A percentile compares a stretch with the other conserved stretches of the same genome.
Evolutionary conservation across 2,888 invertebrate species (phyloP).

Genomic region (Tromatobia lineatoria): DNA sequence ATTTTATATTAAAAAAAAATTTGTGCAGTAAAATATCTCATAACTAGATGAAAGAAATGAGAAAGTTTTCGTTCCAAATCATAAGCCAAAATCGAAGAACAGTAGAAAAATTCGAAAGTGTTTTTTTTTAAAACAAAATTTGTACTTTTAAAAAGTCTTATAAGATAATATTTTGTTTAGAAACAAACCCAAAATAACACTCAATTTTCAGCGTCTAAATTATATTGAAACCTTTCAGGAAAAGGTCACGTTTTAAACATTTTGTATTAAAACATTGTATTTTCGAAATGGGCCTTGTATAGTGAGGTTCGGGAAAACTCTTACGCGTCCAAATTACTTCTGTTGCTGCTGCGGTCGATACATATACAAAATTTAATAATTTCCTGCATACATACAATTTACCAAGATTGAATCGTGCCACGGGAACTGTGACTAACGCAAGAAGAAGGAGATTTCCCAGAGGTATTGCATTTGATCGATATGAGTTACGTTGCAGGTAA

Average conservation of each 20-base stretch:
- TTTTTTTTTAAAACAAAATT: too few species aligned
- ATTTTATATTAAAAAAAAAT: too few species aligned
- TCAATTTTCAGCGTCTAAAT: too few species aligned
- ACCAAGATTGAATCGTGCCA: slow-evolving; percentile 36
- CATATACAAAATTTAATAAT: background rate
- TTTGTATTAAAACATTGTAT: background rate
- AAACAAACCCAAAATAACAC: too few species aligned
- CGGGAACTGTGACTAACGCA: background rate
- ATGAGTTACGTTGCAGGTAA: background rate
- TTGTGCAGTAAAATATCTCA: too few species aligned
- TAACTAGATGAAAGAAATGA: too few species aligned
- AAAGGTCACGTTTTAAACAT: slow-evolving; percentile 22
- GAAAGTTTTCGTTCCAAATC: too few species aligned
- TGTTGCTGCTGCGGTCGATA: background rate
- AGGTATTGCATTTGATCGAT: slow-evolving; percentile 55
- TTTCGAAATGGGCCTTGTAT: background rate
- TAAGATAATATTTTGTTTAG: too few species aligned
- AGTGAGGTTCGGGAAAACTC: slow-evolving; percentile 31
- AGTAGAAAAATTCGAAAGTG: too few species aligned
- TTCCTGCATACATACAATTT: background rate
- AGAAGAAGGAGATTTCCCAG: slow-evolving; percentile 30
- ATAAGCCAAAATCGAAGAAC: too few species aligned
- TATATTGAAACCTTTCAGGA: slow-evolving; percentile 26
- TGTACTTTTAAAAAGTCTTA: too few species aligned
- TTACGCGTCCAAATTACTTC: slow-evolving; percentile 30